Conservation (phyloP, 1,140 invertebrate genomes). For the Parasteatoda tepidariorum region DNA sequence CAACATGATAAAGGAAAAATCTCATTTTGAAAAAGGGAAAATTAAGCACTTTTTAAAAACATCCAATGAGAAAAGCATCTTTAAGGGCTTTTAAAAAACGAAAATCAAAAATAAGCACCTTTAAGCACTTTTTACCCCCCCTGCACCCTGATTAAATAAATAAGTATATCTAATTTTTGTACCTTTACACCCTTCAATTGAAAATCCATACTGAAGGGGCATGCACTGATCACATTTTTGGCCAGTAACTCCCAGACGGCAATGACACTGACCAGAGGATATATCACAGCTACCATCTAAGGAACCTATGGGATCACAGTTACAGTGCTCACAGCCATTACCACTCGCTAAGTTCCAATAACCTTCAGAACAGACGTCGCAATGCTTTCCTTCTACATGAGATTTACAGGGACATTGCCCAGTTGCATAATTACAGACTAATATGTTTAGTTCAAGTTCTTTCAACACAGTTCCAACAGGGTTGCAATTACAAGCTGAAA, state of each 20-base stretch:
- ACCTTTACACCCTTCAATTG: slow-evolving; percentile 80
- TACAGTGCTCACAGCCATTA: slow-evolving; percentile 77
- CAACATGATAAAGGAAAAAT: no score
- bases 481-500: slow-evolving; percentile 84
- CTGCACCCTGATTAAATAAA: no score
- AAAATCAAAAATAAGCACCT: no score
- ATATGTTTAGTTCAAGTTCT: slow-evolving; percentile 79
- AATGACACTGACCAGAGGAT: slow-evolving; percentile 85
- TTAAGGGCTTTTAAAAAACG: no score
- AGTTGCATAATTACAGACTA: slow-evolving; percentile 80
- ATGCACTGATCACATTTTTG: slow-evolving; percentile 85
- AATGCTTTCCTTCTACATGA: slow-evolving; percentile 90
- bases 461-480: slow-evolving; percentile 80
- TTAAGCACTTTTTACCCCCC: no score
- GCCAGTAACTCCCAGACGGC: slow-evolving; percentile 86
- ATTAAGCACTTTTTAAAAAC: no score
- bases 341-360: slow-evolving; percentile 86
- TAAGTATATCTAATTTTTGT: no score
- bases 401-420: slow-evolving; percentile 92
- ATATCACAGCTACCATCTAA: slow-evolving; percentile 85
- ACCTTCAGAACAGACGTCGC: slow-evolving; percentile 93
- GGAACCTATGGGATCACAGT: slow-evolving; percentile 88
- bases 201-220: slow-evolving; percentile 90
- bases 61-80: no score
- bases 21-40: no score